These are phyloP conservation scores for Eulemur mongoz DNA, from an alignment of 2,797 vertebrate species.

Conservation along the genomic window DNA sequence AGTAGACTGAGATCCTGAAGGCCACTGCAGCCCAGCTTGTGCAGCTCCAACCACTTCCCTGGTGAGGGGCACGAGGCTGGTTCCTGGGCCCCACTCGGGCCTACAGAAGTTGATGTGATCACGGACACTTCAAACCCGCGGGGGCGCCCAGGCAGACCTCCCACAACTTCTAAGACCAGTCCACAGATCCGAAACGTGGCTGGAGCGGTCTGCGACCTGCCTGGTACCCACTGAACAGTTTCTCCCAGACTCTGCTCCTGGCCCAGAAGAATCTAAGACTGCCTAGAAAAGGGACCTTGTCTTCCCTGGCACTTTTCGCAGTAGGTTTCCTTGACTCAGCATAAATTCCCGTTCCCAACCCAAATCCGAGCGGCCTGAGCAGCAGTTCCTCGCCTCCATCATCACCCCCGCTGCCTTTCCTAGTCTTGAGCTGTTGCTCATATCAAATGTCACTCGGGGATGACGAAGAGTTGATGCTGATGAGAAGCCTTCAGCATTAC, in stretches of 20 bases:
- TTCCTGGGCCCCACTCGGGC: background rate
- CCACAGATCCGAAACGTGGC: background rate
- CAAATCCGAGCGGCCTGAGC: background rate
- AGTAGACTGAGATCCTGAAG: background rate
- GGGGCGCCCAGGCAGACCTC: background rate
- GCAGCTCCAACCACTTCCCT: background rate
- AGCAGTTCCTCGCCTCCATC: background rate
- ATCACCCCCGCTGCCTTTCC: conserved; percentile 33
- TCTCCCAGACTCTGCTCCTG: background rate
- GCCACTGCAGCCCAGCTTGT: background rate
- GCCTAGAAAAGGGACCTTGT: background rate
- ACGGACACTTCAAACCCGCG: too few species aligned
- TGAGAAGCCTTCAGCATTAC: conserved; percentile 66
- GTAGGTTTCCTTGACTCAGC: background rate
- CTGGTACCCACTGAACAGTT: accelerated
- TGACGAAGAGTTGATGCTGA: conserved; percentile 63
- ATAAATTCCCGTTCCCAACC: background rate
- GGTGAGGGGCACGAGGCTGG: too few species aligned
- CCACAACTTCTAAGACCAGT: background rate
- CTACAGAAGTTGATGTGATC: background rate
- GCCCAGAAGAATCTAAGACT: background rate
- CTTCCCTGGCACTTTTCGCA: background rate
- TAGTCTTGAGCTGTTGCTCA: conserved; percentile 33
- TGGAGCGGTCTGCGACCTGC: background rate
- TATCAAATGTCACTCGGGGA: conserved; percentile 58